phyloP scores from a whole-genome alignment of 2,113 vertebrate species.

The Macquaria ambigua region DNA sequence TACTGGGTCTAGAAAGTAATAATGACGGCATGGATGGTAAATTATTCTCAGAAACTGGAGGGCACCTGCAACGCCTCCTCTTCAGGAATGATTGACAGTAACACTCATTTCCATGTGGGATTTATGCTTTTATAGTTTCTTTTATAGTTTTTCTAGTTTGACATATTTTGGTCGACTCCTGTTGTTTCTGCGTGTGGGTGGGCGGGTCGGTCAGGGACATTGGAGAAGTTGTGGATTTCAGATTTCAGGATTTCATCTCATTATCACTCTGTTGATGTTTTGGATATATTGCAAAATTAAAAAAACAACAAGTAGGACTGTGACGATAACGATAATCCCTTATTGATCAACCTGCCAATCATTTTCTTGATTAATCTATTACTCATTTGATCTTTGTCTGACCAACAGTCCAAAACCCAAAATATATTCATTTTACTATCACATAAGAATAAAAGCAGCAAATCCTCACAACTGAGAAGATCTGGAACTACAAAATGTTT shows the following conservation, averaged over 20 bases:
- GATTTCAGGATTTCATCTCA: no score
- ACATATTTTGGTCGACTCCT: not conserved
- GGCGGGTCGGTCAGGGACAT: no score
- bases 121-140: not conserved
- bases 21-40: not conserved
- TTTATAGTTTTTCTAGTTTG: not conserved
- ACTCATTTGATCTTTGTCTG: not conserved
- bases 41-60: not conserved
- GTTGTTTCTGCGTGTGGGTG: not conserved
- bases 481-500: not conserved
- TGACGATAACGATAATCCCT: not conserved
- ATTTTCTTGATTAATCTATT: not conserved
- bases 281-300: not conserved
- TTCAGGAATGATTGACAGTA: not conserved
- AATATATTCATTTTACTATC: not conserved
- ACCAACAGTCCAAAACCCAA: not conserved
- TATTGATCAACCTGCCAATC: not conserved
- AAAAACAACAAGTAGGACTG: not conserved
- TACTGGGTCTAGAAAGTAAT: not conserved
- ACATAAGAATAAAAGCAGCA: not conserved
- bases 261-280: not conserved
- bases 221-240: not conserved
- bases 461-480: not conserved
- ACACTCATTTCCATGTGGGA: not conserved
- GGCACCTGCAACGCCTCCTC: no score